phyloP scores from a whole-genome alignment of 2,888 invertebrate species.

The Nebria brevicollis region DNA sequence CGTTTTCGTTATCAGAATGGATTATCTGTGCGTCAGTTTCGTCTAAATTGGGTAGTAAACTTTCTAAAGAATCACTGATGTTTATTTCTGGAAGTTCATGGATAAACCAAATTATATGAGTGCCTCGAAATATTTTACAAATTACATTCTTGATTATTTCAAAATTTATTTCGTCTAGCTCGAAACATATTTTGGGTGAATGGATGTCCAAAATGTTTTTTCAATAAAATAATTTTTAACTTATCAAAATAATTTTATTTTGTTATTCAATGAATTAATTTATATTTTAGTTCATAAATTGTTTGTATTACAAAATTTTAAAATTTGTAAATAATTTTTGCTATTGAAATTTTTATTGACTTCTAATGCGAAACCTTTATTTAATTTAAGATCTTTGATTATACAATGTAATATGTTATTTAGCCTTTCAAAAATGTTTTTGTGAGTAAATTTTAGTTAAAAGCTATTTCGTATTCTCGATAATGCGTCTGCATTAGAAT shows the following conservation, averaged over 20 bases:
- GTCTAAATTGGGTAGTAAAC: too few relatives aligned
- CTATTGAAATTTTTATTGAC: too few relatives aligned
- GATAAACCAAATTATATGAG: neutral
- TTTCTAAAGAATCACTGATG: neutral
- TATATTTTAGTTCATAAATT: slow-evolving; percentile 12
- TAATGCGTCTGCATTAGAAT: too few relatives aligned
- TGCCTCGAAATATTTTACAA: neutral
- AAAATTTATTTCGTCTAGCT: neutral
- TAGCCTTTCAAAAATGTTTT: slow-evolving; percentile 21
- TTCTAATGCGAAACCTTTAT: too few relatives aligned
- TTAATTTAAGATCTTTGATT: slow-evolving; percentile 8
- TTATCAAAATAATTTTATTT: neutral
- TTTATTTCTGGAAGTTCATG: neutral
- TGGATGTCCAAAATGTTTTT: too few relatives aligned
- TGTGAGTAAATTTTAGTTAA: slow-evolving; percentile 2
- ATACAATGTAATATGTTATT: slow-evolving; percentile 28
- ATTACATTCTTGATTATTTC: neutral
- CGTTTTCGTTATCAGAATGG: neutral
- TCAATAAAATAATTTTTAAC: too few relatives aligned
- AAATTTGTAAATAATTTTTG: slow-evolving; percentile 11
- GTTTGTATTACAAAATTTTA: neutral
- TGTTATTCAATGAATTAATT: slow-evolving; percentile 25
- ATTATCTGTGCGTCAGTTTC: too few relatives aligned
- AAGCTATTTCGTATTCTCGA: neutral
- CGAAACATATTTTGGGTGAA: too few relatives aligned